Evolutionary conservation across 1,140 invertebrate genomes (phyloP).

Genomic region (Andricus grossulariae): DNA sequence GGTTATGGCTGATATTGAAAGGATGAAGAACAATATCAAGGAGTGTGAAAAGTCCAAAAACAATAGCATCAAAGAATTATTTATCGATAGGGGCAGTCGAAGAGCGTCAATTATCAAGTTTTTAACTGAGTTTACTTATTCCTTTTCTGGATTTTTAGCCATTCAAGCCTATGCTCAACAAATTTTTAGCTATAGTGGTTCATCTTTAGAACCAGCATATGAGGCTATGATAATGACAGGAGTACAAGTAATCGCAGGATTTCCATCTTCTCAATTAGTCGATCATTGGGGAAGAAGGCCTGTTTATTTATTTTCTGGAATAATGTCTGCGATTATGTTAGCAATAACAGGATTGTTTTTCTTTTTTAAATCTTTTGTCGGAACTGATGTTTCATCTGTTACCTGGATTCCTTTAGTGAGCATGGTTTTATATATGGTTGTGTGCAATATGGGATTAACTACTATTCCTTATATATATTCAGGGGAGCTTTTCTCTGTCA

Average conservation of each 20-base stretch:
- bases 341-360: constrained; percentile 75
- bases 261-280: constrained; percentile 80
- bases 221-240: constrained; percentile 82
- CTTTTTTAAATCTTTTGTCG: constrained; percentile 65
- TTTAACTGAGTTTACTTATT: constrained; percentile 83
- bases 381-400: constrained; percentile 57
- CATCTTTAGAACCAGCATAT: constrained; percentile 71
- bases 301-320: constrained; percentile 80
- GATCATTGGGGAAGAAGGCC: constrained; percentile 83
- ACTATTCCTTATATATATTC: constrained; percentile 21
- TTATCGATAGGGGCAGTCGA: constrained; percentile 78
- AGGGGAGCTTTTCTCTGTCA: too few relatives aligned
- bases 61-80: constrained; percentile 77
- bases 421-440: constrained; percentile 64
- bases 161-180: constrained; percentile 85
- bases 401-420: constrained; percentile 65
- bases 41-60: constrained; percentile 75
- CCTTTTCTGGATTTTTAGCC: constrained; percentile 85
- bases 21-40: constrained; percentile 78
- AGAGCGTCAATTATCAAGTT: constrained; percentile 82
- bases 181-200: constrained; percentile 83
- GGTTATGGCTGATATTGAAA: constrained; percentile 78
- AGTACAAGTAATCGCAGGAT: constrained; percentile 81
- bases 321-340: constrained; percentile 77
- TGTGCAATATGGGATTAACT: constrained; percentile 74